These are phyloP conservation scores for Sitophilus oryzae DNA, from an alignment of 1,140 invertebrate species.

Conservation along the genomic window DNA sequence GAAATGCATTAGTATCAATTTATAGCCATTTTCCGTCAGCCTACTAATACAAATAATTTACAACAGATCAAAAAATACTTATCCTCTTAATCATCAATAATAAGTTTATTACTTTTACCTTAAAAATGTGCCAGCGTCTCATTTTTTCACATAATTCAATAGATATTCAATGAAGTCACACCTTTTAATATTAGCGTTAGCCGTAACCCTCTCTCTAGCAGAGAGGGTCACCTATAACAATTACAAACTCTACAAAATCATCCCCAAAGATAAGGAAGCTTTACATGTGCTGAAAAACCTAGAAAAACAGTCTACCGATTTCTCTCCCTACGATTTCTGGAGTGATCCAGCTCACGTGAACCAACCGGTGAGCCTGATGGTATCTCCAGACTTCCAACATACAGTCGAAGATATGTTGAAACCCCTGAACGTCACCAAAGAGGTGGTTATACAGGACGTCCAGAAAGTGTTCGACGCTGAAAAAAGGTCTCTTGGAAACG, in stretches of 20 bases:
- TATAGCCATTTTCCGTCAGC: too few species aligned
- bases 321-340: conserved; percentile 31
- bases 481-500: background rate
- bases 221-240: conserved; percentile 28
- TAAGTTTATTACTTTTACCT: too few species aligned
- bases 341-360: conserved; percentile 9
- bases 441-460: conserved; percentile 41
- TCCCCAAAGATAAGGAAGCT: conserved; percentile 21
- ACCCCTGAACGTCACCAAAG: conserved; percentile 24
- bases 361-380: conserved; percentile 38
- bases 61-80: too few species aligned
- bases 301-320: conserved; percentile 11
- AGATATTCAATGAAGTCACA: too few species aligned
- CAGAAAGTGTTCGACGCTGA: conserved; percentile 37
- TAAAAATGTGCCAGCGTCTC: too few species aligned
- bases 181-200: too few species aligned
- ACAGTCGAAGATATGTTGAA: conserved; percentile 27
- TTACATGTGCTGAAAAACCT: conserved; percentile 23
- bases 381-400: conserved; percentile 33
- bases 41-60: too few species aligned
- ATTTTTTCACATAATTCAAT: too few species aligned
- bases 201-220: background rate
- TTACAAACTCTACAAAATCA: conserved; percentile 32
- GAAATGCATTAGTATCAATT: too few species aligned
- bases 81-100: too few species aligned